These are phyloP conservation scores for Tetramorium alpestre DNA, from an alignment of 1,140 invertebrate species.

Conservation along the genomic window DNA sequence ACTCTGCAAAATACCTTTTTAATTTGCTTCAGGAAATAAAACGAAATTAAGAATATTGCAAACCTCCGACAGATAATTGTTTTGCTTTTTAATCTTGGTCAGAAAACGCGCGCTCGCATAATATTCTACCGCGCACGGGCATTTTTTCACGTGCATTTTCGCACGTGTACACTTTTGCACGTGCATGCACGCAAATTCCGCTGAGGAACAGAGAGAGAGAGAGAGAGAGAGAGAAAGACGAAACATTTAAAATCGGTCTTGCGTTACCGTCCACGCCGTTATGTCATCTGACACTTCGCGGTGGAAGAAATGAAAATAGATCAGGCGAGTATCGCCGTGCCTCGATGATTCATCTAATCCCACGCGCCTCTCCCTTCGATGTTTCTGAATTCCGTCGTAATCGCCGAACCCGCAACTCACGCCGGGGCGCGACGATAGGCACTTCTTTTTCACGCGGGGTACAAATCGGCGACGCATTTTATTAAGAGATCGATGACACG, in stretches of 20 bases:
- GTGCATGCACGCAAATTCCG: neutral
- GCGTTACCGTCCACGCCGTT: constrained; percentile 18
- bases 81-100: neutral
- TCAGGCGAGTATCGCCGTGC: constrained; percentile 11
- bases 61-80: neutral
- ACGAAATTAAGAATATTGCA: neutral
- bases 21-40: neutral
- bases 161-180: neutral
- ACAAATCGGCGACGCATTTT: neutral
- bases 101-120: neutral
- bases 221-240: neutral
- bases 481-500: constrained; percentile 37
- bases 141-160: constrained; percentile 21
- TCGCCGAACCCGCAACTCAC: neutral
- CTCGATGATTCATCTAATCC: constrained; percentile 48
- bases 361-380: constrained; percentile 4
- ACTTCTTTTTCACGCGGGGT: neutral
- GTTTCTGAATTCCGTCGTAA: constrained; percentile 22
- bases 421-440: neutral
- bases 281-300: constrained; percentile 53
- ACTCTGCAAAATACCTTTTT: neutral
- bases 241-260: neutral
- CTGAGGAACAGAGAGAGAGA: neutral
- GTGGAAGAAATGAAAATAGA: constrained; percentile 55
- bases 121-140: neutral